Evolutionary conservation across 2,797 vertebrate genomes (phyloP).

Genomic region (Macrochelys suwanniensis): DNA sequence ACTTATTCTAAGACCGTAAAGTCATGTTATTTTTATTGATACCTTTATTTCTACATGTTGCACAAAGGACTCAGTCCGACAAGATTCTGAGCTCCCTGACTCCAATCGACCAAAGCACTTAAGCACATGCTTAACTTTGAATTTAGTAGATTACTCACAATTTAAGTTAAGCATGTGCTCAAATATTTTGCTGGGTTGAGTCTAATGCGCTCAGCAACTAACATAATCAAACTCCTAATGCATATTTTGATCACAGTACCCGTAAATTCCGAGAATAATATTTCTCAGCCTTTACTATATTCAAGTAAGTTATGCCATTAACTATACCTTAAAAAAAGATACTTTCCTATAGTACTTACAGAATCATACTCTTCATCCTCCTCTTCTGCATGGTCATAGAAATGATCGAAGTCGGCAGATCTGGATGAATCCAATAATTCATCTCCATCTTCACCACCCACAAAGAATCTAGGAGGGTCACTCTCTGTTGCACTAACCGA

Average conservation of each 20-base stretch:
- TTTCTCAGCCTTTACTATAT: background rate
- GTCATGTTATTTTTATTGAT: background rate
- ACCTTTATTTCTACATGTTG: background rate
- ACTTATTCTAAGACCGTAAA: background rate
- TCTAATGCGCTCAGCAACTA: background rate
- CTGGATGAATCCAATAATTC: conserved; percentile 82
- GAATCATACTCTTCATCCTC: conserved; percentile 91
- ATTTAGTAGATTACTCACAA: background rate
- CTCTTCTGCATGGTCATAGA: conserved; percentile 88
- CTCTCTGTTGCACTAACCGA: conserved; percentile 81
- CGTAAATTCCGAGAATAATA: background rate
- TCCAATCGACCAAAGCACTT: background rate
- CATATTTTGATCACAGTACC: background rate
- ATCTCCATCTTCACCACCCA: conserved; percentile 89
- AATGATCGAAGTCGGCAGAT: conserved; percentile 83
- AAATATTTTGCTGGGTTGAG: background rate
- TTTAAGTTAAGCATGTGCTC: background rate
- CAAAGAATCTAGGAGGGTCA: conserved; percentile 88
- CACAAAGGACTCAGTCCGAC: background rate
- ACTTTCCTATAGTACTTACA: conserved; percentile 78
- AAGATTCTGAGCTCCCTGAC: background rate
- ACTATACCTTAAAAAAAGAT: background rate
- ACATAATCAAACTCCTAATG: background rate
- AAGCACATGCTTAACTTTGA: background rate
- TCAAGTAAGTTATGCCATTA: background rate